These are phyloP conservation scores for Apostichopus japonicus DNA, from an alignment of 35 echinoderm and acorn worm species.

Conservation along the genomic window DNA sequence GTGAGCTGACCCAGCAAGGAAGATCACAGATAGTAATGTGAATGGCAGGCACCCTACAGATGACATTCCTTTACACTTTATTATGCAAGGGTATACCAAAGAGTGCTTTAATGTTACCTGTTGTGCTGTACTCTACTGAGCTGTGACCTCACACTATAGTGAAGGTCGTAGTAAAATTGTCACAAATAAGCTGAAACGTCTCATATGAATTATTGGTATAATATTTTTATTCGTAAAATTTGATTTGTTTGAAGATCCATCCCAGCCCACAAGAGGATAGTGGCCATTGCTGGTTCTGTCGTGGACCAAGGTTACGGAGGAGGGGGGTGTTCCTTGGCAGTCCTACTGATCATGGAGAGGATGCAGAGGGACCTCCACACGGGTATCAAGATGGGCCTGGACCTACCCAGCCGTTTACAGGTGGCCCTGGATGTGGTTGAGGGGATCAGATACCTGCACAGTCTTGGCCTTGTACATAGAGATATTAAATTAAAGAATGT, in stretches of 20 bases:
- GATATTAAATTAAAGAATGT: slow-evolving; percentile 99
- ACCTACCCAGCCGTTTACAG: slow-evolving; percentile 82
- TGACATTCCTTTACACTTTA: too few species aligned
- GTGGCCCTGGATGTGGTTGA: slow-evolving; percentile 95
- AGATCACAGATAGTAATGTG: too few species aligned
- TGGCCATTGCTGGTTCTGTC: slow-evolving; percentile 86
- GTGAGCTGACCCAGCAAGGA: too few species aligned
- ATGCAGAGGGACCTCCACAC: slow-evolving; percentile 89
- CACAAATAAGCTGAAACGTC: too few species aligned
- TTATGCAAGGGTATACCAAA: too few species aligned
- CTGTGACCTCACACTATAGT: too few species aligned
- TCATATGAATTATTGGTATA: too few species aligned
- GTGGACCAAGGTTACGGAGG: slow-evolving; percentile 91
- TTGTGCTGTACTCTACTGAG: too few species aligned
- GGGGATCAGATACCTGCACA: slow-evolving; percentile 93
- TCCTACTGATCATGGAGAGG: slow-evolving; percentile 93
- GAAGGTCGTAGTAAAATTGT: too few species aligned
- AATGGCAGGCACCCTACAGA: too few species aligned
- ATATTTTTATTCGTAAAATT: too few species aligned
- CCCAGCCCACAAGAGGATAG: slow-evolving; percentile 79
- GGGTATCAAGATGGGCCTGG: slow-evolving; percentile 87
- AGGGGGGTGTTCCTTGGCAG: slow-evolving; percentile 79
- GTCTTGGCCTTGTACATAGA: slow-evolving; percentile 91
- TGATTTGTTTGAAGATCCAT: slow-evolving; percentile 72
- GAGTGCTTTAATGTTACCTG: too few species aligned